Evolutionary conservation across 2,797 vertebrate species (phyloP).

Genomic region (Muraenolepis orangiensis): DNA sequence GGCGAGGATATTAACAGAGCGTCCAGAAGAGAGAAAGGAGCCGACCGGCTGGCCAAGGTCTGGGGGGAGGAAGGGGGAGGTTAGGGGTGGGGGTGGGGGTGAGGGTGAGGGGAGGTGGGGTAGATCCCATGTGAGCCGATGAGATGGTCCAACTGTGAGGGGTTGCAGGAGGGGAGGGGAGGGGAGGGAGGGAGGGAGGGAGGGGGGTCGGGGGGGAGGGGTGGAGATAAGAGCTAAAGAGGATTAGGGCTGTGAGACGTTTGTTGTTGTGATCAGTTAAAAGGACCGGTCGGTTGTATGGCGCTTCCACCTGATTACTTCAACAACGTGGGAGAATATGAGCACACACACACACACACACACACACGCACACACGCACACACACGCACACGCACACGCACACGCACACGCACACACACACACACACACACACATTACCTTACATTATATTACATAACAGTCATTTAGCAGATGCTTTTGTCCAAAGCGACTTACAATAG

Average conservation of each 20-base stretch:
- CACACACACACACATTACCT: too few relatives aligned
- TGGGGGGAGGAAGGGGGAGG: neutral
- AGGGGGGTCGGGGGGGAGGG: slow-evolving; percentile 53
- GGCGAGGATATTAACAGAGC: slow-evolving; percentile 41
- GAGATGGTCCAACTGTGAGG: slow-evolving; percentile 52
- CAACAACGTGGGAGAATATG: slow-evolving; percentile 26
- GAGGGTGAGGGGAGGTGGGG: slow-evolving; percentile 46
- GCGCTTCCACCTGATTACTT: slow-evolving; percentile 65
- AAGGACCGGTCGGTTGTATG: slow-evolving; percentile 57
- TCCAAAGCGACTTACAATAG: too few relatives aligned
- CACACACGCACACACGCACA: too few relatives aligned
- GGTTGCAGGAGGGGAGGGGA: slow-evolving; percentile 7
- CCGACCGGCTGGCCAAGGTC: slow-evolving; percentile 56
- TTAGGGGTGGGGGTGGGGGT: slow-evolving; percentile 40
- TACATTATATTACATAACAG: too few relatives aligned
- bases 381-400: too few relatives aligned
- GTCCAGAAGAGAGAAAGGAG: slow-evolving; percentile 51
- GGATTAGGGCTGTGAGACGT: slow-evolving; percentile 72
- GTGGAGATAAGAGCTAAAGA: slow-evolving; percentile 68
- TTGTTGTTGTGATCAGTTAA: slow-evolving; percentile 73
- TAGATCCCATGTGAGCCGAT: slow-evolving; percentile 66
- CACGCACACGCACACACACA: too few relatives aligned
- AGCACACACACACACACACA: too few relatives aligned
- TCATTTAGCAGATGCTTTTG: too few relatives aligned
- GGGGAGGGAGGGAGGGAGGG: slow-evolving; percentile 44